Evolutionary conservation across 2,888 invertebrate species (phyloP), one percentile per base, ranked within the genome.

Genomic region (Escarpia spicata): DNA sequence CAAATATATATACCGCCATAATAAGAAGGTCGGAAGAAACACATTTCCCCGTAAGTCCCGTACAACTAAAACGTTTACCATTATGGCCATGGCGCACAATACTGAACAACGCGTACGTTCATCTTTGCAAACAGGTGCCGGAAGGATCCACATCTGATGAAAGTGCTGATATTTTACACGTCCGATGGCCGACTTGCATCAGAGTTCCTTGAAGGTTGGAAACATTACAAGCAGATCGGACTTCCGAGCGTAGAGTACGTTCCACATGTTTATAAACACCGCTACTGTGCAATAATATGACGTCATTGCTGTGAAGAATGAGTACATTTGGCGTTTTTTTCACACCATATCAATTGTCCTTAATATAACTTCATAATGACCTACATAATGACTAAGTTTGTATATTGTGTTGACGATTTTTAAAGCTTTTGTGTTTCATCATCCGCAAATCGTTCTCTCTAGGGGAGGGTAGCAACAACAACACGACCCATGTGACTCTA

Each of bases 131-230:
- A 26, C 93, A 94, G 94, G 43, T 94, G 94, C 91, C 92, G 94
- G 8, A 60, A 91, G 43, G 95, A 96, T 92, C 96, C 96, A 3
- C 95, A 95, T 92, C 93, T 96, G 92, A 96, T 96, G 96, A 95
- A 95, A 93, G 95, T 95, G 6, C 93, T 96, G 90, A 92, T 94
- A 31, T 95, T 95, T 92, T 96, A 95, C 93, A 95, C 95, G n/a
- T 95, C 95, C 92, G 95, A 94, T 44, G 94, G 94, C 90, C 95
- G 95, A 92, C 93, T 96, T 10, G 95, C 96, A 2, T 94, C 95
- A 37, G 95, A 95, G 15, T 96, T 96, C 93, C 93, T 95, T 0
- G 96, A 96, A 60, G 96, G 95, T 0, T 96, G 96, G 96, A 94
- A 95, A 92, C 93, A 93, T 52, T 93, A 90, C 91, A 90, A 94